Base-by-base conservation (phyloP, 2,888 invertebrate species). In the Drosophila bunnanda region DNA sequence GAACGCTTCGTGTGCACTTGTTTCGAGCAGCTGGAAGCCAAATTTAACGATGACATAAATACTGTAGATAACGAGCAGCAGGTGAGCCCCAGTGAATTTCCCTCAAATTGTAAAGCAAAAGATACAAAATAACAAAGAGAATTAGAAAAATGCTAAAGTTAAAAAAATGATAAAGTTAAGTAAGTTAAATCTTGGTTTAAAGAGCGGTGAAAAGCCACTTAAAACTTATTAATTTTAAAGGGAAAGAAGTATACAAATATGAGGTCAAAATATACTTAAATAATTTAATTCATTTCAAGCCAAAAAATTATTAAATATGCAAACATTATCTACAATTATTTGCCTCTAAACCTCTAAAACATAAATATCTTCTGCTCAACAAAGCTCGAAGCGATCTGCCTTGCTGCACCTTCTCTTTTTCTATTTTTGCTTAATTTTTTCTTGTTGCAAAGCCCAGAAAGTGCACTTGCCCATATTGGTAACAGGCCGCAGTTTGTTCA, bases 41-140 rank as follows among this genome's bases (percentile, higher is more conserved):
- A 89, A 76, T 70, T 82, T 78, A 77, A 83, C 89, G 84, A 89
- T 82, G 82, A 83, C 82, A 82, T 82, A 87, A 87, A 82, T 89
- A 87, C 87, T 70, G 44, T 48, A 87, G 83, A 78, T 89, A 82
- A 89, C 87, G 71, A 80, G 69, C 67, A 77, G 75, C 77, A 77
- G 75, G 67, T 72, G 59, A 82, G 72, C 64, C 56, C 80, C 67
- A 66, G 83, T 48, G 58, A 67, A 76, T 72, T 58, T 56, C 43
- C 57, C 76, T 57, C 53, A 70, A 41, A 54, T 59, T 15, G 59
- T 7, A 6, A 12, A 52, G 58, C 32, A 59, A 52, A 43, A 77
- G 73, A 60, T 25, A 25, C 4, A 39, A 10, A 48, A 68, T 41
- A 41, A 12, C 4, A 12, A 44, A 20, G 20, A 20, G 32, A 71